A percentile compares a stretch with the other conserved stretches of the same genome.
These are phyloP conservation scores for Elaphurus davidianus DNA, from an alignment of 2,113 vertebrate species.

Conservation along the genomic window DNA sequence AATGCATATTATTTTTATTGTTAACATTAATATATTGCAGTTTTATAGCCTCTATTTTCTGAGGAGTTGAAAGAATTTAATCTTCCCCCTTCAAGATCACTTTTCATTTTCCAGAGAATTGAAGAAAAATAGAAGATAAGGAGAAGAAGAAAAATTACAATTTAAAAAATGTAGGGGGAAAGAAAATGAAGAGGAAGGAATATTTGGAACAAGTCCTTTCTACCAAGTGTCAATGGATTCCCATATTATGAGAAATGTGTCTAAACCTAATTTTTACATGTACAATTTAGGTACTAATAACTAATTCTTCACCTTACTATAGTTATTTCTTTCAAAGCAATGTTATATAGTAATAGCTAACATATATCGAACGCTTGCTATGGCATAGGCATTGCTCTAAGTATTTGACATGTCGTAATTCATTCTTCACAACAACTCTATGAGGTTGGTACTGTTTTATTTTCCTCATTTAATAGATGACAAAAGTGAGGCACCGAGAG, in stretches of 20 bases:
- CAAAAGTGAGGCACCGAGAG: not conserved
- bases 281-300: not conserved
- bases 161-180: not conserved
- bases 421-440: not conserved
- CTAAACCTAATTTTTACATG: not conserved
- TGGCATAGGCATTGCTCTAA: not conserved
- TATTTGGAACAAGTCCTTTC: not conserved
- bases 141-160: not conserved
- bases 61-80: constrained; percentile 1
- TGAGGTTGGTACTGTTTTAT: not conserved
- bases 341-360: not conserved
- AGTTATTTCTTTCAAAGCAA: not conserved
- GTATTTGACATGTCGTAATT: not conserved
- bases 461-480: not conserved
- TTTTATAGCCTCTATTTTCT: constrained; percentile 6
- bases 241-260: not conserved
- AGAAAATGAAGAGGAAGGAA: not conserved
- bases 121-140: not conserved
- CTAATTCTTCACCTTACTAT: not conserved
- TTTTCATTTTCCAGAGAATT: constrained; percentile 39
- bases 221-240: not conserved
- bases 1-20: not conserved
- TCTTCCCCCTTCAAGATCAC: not conserved
- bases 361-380: not conserved
- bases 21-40: not conserved